A percentile compares a stretch with the other conserved stretches of the same genome.
These are phyloP conservation scores for Dascyllus trimaculatus DNA, from an alignment of 2,113 vertebrate genomes.

Conservation along the genomic window DNA sequence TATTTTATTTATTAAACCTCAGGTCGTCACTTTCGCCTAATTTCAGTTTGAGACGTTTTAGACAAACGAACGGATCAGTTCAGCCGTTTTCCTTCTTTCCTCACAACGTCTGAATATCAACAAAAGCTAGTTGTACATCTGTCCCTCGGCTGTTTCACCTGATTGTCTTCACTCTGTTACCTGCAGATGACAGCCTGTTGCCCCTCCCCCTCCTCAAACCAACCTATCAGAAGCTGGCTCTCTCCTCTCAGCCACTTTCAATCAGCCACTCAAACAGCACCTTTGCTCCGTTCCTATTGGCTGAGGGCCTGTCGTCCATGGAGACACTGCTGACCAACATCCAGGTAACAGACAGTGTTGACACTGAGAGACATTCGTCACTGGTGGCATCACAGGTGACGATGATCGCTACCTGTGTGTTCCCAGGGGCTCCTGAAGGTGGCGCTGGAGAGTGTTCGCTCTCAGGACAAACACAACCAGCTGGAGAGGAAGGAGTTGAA, in stretches of 20 bases:
- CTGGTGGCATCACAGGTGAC: too few species aligned
- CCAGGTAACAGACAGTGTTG: constrained; percentile 80
- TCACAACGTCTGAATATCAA: too few species aligned
- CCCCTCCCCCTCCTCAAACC: constrained; percentile 90
- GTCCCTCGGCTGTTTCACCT: background rate
- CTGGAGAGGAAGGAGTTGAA: constrained; percentile 93
- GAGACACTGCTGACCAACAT: constrained; percentile 94
- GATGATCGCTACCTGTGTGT: constrained; percentile 2
- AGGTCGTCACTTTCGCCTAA: too few species aligned
- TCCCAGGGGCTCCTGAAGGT: constrained; percentile 92
- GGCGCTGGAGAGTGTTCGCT: constrained; percentile 91
- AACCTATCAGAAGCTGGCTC: constrained; percentile 89
- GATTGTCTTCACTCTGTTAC: background rate
- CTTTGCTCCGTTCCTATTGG: constrained; percentile 88
- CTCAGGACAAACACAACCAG: constrained; percentile 92
- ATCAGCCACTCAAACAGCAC: constrained; percentile 75
- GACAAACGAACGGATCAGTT: too few species aligned
- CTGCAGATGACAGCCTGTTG: constrained; percentile 88
- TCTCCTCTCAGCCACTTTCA: constrained; percentile 88
- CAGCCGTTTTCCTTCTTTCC: too few species aligned
- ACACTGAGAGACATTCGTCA: background rate
- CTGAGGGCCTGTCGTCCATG: constrained; percentile 91
- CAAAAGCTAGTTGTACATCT: background rate
- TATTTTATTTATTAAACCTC: too few species aligned
- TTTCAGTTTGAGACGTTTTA: too few species aligned